Conservation (phyloP, 2,888 invertebrate genomes). For the Rhorus exstirpatorius region DNA sequence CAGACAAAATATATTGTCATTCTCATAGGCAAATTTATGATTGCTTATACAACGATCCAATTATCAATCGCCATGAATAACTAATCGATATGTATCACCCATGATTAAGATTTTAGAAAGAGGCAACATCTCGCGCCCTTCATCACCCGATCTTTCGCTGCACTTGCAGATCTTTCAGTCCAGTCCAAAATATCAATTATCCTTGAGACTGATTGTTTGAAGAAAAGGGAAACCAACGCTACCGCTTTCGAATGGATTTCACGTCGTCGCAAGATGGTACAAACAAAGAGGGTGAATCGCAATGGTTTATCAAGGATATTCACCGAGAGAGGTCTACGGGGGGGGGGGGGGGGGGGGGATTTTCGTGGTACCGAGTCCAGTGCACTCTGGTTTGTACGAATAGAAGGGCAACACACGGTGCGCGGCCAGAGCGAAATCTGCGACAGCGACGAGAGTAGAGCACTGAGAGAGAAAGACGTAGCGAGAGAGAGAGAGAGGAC, state of each 20-base stretch:
- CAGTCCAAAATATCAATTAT: not conserved
- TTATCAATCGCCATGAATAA: too few relatives aligned
- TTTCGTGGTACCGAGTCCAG: conserved; percentile 52
- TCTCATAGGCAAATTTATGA: too few relatives aligned
- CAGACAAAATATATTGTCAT: too few relatives aligned
- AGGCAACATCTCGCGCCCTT: not conserved
- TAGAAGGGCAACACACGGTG: conserved; percentile 40
- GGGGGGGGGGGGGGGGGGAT: too few relatives aligned
- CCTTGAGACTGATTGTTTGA: not conserved
- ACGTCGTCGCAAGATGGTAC: not conserved
- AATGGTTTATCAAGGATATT: conserved; percentile 35
- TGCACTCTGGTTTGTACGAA: conserved; percentile 56
- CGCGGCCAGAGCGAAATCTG: conserved; percentile 58
- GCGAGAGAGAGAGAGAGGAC: conserved; percentile 36
- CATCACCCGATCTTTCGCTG: not conserved
- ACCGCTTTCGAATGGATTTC: not conserved
- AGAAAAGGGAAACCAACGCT: not conserved
- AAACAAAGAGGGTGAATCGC: conserved; percentile 29
- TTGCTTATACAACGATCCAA: too few relatives aligned
- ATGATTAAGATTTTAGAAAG: not conserved
- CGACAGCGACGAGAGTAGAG: conserved; percentile 72
- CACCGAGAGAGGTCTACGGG: conserved; percentile 13
- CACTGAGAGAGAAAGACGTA: conserved; percentile 58
- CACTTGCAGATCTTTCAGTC: not conserved
- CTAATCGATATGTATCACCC: not conserved